phyloP scores from a whole-genome alignment of 2,888 invertebrate genomes.

The Lepetodrilus schrolli region DNA sequence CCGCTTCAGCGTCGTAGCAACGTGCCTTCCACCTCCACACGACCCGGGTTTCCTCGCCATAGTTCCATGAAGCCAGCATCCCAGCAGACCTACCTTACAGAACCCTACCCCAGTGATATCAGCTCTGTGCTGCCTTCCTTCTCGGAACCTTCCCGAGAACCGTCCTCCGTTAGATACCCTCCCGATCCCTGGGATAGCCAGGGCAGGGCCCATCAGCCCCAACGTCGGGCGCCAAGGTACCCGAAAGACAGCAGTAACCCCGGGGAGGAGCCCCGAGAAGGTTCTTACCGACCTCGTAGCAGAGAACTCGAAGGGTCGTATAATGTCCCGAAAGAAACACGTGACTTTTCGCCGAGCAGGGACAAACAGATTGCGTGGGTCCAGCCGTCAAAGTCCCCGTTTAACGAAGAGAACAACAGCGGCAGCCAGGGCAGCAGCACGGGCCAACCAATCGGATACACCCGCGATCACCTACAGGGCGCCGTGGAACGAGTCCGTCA shows the following conservation, averaged over 20 bases:
- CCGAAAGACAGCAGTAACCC: neutral
- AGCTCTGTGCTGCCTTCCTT: constrained; percentile 59
- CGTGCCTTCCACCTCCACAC: constrained; percentile 39
- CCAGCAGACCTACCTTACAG: constrained; percentile 57
- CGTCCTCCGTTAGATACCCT: constrained; percentile 5
- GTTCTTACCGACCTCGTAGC: constrained; percentile 19
- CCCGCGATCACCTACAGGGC: constrained; percentile 63
- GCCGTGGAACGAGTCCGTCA: constrained; percentile 58
- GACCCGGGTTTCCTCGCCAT: constrained; percentile 63
- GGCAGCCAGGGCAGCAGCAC: constrained; percentile 49
- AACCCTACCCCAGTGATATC: constrained; percentile 54
- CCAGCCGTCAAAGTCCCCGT: constrained; percentile 31
- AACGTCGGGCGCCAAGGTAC: neutral
- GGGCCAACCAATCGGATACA: constrained; percentile 55
- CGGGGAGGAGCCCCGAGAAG: neutral
- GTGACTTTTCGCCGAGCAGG: neutral
- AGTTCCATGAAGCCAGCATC: constrained; percentile 66
- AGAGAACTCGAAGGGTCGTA: neutral
- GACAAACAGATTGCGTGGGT: constrained; percentile 32
- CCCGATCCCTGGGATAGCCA: neutral
- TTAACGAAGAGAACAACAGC: constrained; percentile 42
- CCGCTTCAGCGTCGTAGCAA: constrained; percentile 33
- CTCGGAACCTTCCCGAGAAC: constrained; percentile 32
- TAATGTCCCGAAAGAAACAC: constrained; percentile 20
- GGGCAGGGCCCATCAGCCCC: neutral